Evolutionary conservation across 2,797 vertebrate species (phyloP), one percentile per base, ranked within the genome.

Genomic region (Urophycis tenuis): DNA sequence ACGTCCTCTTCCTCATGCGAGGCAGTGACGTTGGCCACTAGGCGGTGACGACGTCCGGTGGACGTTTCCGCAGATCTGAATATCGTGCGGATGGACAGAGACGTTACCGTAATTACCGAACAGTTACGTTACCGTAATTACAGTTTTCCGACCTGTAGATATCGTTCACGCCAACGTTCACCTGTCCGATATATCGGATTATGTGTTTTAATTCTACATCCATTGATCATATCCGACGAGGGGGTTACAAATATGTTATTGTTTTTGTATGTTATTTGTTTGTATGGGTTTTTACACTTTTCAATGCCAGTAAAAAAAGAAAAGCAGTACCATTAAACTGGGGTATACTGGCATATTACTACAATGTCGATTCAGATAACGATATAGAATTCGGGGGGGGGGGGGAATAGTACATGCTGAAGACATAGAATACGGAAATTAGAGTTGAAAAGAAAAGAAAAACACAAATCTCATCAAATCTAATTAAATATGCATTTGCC

Each of bases 1-100:
- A 94, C 93, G 93, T 91, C 34, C 78, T 71, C 88, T 93, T 93
- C 91, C 92, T 88, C 81, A 77, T 83, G 74, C 67, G 79, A 79
- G 84, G 81, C 76, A 77, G 81, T 88, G 90, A 92, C 90, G 92
- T 81, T 9, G n/a, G 53, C 53, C 4, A 19, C 17, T 49, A 6
- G 19, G 53, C 53, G 22, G 1, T 78, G 86, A 89, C 87, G 64
- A 67, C 71, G 86, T 88, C 89, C 88, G 39, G 74, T 81, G 80
- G 73, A 4, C 19, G 22, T 74, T 19, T 1, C 0, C 74, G 25
- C 73, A 83, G 87, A 79, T 73, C 81, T 60, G 15, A 77, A 1
- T 10, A 15, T 67, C 15, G 78, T 74, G n/a, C 8, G 74, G 67
- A 88, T 92, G 73, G 72, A 82, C 80, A 17, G 41, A 17, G 17